These are phyloP conservation scores for Brachyhypopomus gauderio DNA, from an alignment of 2,113 vertebrate genomes.

Conservation along the genomic window DNA sequence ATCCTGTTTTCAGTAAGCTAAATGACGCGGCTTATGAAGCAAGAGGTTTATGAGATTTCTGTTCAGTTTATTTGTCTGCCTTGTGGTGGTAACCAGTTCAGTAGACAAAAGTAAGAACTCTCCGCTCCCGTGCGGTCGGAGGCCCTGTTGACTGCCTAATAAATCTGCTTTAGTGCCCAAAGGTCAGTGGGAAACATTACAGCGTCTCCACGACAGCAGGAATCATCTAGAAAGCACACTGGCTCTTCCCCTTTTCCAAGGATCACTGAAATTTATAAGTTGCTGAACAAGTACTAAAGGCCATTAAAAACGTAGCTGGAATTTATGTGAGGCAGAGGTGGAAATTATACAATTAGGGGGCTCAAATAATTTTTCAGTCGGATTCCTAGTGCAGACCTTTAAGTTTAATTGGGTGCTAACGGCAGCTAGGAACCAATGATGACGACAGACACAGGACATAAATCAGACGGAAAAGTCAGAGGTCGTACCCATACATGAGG, in stretches of 20 bases:
- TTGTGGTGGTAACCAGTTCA: not conserved
- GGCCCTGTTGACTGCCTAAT: conserved; percentile 49
- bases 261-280: conserved; percentile 59
- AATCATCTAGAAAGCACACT: conserved; percentile 50
- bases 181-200: conserved; percentile 59
- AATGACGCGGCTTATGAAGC: not conserved
- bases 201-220: conserved; percentile 45
- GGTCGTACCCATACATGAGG: conserved; percentile 62
- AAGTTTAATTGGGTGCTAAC: conserved; percentile 69
- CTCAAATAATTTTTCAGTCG: conserved; percentile 61
- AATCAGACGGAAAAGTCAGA: conserved; percentile 66
- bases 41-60: not conserved
- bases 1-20: too few relatives aligned
- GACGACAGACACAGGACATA: conserved; percentile 61
- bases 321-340: conserved; percentile 64
- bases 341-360: conserved; percentile 64
- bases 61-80: not conserved
- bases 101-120: conserved; percentile 11
- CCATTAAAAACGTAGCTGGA: conserved; percentile 58
- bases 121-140: conserved; percentile 29
- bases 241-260: conserved; percentile 55
- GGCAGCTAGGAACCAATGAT: conserved; percentile 59
- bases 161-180: conserved; percentile 58
- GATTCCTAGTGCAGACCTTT: conserved; percentile 65
- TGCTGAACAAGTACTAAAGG: conserved; percentile 64